Conservation (phyloP, 2,888 invertebrate species). For the Phragmatobia fuliginosa region DNA sequence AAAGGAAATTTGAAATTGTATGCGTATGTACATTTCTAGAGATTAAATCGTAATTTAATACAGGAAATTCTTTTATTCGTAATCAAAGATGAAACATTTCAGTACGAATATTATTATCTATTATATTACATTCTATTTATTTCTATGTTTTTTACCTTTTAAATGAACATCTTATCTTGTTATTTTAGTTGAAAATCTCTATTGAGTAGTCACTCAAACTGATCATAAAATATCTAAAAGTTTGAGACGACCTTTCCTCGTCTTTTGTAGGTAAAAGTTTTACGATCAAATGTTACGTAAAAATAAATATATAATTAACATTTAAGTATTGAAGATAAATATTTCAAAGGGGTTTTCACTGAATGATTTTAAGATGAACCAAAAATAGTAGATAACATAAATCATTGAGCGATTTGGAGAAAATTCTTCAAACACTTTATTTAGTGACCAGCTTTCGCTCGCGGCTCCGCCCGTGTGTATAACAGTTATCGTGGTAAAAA, state of each 20-base stretch:
- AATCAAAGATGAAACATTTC: no score
- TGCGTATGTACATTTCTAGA: background rate
- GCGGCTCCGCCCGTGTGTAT: no score
- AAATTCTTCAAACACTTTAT: no score
- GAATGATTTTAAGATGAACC: background rate
- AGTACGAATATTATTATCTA: no score
- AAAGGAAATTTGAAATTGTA: background rate
- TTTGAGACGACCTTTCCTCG: constrained; percentile 28
- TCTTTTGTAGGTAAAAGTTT: constrained; percentile 39
- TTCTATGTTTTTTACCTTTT: background rate
- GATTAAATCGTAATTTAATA: no score
- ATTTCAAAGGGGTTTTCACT: background rate
- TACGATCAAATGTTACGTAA: constrained; percentile 33
- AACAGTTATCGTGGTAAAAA: no score
- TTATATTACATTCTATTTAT: background rate
- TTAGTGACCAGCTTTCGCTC: no score
- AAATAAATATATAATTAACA: constrained; percentile 12
- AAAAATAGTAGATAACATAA: no score
- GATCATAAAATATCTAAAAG: constrained; percentile 44
- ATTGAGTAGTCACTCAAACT: constrained; percentile 40
- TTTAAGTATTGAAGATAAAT: background rate
- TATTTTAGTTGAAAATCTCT: constrained; percentile 17
- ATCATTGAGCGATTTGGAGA: no score
- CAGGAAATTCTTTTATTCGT: no score
- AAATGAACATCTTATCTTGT: background rate